Evolutionary conservation across 2,797 vertebrate genomes (phyloP).

Genomic region (Sarcophilus harrisii): DNA sequence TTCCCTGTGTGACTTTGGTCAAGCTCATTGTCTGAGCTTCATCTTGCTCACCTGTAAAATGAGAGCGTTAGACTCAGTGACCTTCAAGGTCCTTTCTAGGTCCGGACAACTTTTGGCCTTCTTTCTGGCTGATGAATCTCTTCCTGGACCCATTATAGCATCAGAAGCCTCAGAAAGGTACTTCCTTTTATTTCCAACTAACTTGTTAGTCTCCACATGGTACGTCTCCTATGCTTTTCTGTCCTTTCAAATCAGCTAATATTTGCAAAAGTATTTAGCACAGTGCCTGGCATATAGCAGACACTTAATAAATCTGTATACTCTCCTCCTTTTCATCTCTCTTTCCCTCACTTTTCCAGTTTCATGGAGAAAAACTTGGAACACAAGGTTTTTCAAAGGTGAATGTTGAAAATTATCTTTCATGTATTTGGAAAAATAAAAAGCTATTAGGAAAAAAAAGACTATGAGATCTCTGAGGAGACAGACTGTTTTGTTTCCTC

Average conservation of each 20-base stretch:
- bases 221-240: background rate
- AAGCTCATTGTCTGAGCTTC: background rate
- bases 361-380: background rate
- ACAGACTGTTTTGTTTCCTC: background rate
- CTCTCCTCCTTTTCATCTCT: background rate
- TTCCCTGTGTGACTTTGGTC: background rate
- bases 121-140: background rate
- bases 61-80: background rate
- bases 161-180: background rate
- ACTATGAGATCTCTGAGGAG: background rate
- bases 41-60: background rate
- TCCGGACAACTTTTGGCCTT: background rate
- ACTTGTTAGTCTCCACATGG: background rate
- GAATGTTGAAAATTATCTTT: too few species aligned
- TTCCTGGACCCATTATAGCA: background rate
- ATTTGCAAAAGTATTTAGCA: background rate
- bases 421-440: too few species aligned
- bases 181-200: background rate
- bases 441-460: background rate
- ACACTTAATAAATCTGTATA: background rate
- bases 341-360: background rate
- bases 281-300: background rate
- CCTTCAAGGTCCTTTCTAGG: background rate
- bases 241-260: background rate
- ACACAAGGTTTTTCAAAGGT: too few species aligned